Percentiles rank a stretch among this genome's conserved stretches.
phyloP scores from a whole-genome alignment of 1,140 invertebrate genomes.

The Diachasmimorpha longicaudata region DNA sequence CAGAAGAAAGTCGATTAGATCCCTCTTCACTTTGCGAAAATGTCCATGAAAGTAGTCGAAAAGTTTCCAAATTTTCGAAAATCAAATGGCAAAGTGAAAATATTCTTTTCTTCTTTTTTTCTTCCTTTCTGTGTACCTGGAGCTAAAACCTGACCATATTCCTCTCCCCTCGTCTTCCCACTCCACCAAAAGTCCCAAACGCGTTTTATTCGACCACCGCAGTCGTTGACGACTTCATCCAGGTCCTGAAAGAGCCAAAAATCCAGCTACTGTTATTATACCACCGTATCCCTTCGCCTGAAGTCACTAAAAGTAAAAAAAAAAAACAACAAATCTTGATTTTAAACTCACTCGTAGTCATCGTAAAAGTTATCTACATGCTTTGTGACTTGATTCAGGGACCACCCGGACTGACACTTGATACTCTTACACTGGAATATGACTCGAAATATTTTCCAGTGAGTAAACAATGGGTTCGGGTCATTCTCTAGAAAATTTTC shows the following conservation, averaged over 20 bases:
- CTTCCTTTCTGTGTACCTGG: conserved; percentile 8
- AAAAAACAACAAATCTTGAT: conserved; percentile 34
- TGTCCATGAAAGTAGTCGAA: not conserved
- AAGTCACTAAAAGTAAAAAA: conserved; percentile 7
- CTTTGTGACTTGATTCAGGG: conserved; percentile 43
- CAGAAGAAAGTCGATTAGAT: not conserved
- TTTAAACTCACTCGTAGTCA: conserved; percentile 29
- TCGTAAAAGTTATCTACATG: conserved; percentile 46
- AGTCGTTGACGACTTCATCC: conserved; percentile 26
- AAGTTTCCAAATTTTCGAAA: not conserved
- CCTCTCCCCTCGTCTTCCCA: not conserved
- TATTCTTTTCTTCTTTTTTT: not conserved
- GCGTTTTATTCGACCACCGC: conserved; percentile 19
- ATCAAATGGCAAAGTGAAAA: not conserved
- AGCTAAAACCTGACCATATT: not conserved
- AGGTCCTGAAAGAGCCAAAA: conserved; percentile 14
- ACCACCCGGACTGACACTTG: conserved; percentile 52
- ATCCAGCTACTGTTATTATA: conserved; percentile 10
- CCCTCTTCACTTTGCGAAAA: not conserved
- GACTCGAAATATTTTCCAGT: not conserved
- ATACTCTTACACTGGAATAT: conserved; percentile 45
- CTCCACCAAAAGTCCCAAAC: conserved; percentile 2
- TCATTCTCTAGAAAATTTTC: not conserved
- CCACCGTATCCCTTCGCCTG: not conserved
- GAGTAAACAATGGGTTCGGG: not conserved